Conservation (phyloP, 2,797 vertebrate genomes). For the Sphenodon punctatus region DNA sequence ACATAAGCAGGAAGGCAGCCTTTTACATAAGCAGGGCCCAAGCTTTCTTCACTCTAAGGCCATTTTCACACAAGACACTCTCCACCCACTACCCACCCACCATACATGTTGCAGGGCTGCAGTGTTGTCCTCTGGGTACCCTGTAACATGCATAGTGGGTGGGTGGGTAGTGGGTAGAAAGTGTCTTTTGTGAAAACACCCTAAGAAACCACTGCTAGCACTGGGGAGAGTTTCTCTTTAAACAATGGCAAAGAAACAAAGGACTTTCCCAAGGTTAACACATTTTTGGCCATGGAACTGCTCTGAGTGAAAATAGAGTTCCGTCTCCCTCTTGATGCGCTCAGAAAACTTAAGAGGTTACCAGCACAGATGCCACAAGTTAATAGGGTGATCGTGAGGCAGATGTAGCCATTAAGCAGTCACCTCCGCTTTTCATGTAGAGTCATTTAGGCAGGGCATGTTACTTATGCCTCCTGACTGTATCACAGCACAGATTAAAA, state of each 20-base stretch:
- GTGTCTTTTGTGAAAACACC: too few species aligned
- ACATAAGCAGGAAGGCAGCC: too few species aligned
- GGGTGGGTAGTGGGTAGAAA: too few species aligned
- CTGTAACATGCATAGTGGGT: too few species aligned
- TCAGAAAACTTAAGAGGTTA: not conserved
- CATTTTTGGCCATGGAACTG: not conserved
- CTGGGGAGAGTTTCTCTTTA: not conserved
- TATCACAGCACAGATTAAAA: not conserved
- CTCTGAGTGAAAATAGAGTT: not conserved
- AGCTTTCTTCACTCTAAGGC: too few species aligned
- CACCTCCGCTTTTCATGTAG: not conserved
- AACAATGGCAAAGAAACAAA: not conserved
- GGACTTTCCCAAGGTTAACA: not conserved
- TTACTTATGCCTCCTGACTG: conserved; percentile 22
- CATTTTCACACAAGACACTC: too few species aligned
- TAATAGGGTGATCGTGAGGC: not conserved
- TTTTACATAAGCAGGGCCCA: too few species aligned
- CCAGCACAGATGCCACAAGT: not conserved
- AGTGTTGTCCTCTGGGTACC: too few species aligned
- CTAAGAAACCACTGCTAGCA: not conserved
- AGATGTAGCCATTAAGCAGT: not conserved
- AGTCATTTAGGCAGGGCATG: not conserved
- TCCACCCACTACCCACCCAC: too few species aligned
- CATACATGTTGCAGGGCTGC: too few species aligned
- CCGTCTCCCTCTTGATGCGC: not conserved